Evolutionary conservation across 2,113 vertebrate genomes (phyloP).

Genomic region (Lophochroa leadbeateri): DNA sequence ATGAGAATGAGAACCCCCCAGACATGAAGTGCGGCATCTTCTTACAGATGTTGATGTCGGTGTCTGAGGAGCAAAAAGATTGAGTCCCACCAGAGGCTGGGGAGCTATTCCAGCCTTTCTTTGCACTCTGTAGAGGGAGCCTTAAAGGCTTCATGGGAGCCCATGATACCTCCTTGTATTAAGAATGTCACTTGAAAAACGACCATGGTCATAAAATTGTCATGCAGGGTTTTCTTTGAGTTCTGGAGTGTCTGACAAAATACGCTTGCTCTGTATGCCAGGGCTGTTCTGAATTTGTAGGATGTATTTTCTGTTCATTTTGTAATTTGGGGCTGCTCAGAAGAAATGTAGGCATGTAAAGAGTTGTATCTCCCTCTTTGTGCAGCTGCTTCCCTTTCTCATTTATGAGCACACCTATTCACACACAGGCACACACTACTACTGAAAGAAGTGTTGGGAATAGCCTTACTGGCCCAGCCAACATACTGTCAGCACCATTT

Average conservation of each 20-base stretch:
- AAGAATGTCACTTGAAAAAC: not conserved
- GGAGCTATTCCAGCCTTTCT: not conserved
- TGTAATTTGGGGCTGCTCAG: not conserved
- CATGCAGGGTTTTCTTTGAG: not conserved
- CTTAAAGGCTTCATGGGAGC: not conserved
- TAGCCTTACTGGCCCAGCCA: not conserved
- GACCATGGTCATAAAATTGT: not conserved
- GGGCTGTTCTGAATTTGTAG: not conserved
- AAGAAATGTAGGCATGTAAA: not conserved
- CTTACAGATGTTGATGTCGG: not conserved
- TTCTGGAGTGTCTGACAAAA: not conserved
- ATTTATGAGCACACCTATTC: not conserved
- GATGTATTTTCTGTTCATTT: not conserved
- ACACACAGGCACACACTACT: rapidly evolving
- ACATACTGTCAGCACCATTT: not conserved
- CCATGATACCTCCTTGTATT: not conserved
- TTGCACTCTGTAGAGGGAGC: not conserved
- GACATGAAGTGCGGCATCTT: not conserved
- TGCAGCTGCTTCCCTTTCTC: not conserved
- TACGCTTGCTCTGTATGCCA: not conserved
- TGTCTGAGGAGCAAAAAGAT: not conserved
- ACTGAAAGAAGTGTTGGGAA: not conserved
- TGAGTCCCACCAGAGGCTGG: not conserved
- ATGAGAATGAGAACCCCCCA: not conserved
- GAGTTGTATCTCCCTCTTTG: not conserved